phyloP scores from a whole-genome alignment of 2,888 invertebrate species.

The Hirtodrosophila cameraria region DNA sequence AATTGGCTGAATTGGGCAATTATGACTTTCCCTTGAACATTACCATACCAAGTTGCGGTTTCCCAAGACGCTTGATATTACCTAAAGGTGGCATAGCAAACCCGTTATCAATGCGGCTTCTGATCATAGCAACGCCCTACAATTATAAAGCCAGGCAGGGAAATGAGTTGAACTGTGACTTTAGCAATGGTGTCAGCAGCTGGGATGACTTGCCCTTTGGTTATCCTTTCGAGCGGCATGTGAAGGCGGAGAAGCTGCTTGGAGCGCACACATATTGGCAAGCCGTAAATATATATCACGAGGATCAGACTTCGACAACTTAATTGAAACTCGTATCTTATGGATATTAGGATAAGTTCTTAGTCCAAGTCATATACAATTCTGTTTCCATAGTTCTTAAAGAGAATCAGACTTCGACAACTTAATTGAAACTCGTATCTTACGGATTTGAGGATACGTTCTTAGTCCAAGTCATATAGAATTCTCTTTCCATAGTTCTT shows the following conservation, averaged over 20 bases:
- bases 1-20: conserved; percentile 83
- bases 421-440: background rate
- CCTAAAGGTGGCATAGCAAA: conserved; percentile 86
- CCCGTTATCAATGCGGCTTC: conserved; percentile 86
- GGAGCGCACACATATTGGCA: conserved; percentile 42
- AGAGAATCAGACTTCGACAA: conserved; percentile 3
- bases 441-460: no score
- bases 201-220: conserved; percentile 86
- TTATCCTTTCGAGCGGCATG: conserved; percentile 89
- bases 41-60: conserved; percentile 85
- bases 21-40: conserved; percentile 83
- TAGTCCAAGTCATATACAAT: no score
- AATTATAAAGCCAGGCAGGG: conserved; percentile 47
- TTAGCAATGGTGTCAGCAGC: conserved; percentile 71
- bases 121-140: conserved; percentile 86
- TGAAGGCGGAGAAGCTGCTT: conserved; percentile 84
- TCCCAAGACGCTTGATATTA: conserved; percentile 86
- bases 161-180: conserved; percentile 56
- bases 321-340: no score
- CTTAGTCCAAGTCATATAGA: no score
- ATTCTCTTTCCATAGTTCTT: background rate
- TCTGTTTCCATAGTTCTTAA: background rate
- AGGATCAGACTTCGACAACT: background rate
- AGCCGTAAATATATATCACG: conserved; percentile 45
- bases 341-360: no score